Base-by-base conservation (phyloP, 2,113 vertebrate genomes). In the Chaetorhynchus papuensis region DNA sequence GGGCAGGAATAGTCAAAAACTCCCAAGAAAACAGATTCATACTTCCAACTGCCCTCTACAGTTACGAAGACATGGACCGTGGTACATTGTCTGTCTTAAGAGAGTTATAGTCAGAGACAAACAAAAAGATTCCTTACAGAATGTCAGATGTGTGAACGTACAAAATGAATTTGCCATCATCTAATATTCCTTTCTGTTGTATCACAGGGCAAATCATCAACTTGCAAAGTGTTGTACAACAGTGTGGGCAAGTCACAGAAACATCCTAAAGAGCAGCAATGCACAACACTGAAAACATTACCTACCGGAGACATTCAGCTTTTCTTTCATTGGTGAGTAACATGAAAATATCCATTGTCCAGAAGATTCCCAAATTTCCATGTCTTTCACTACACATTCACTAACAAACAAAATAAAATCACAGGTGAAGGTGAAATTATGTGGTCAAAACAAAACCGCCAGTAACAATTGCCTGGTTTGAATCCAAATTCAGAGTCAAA, bases 331-430 rank as follows among this genome's bases (percentile, higher is more conserved):
- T 6, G 82, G 95, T 7, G 98, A 98, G 50, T 99, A 99, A 89
- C 97, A 99, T 0, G 99, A 99, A 95, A 99, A 98, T 69, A 96
- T 97, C 99, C 99, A 99, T 49, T 99, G 99, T 7, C 98, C 98
- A 18, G 99, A 99, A 50, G 95, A 98, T 95, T 98, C 98, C 99
- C 99, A 99, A 44, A 72, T 65, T 47, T 99, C 98, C 98, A 99
- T 98, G 94, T 99, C 99, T 69, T 95, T 97, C 91, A 98, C 96
- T 88, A 99, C 98, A 61, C 97, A 93, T 84, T 99, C 99, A 9
- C 99, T 99, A 92, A 19, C 33, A 72, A 76, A 70, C 18, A 45
- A n/a, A 89, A n/a, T 8, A 57, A 63, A 82, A 70, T 22, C 59
- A 90, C 42, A 90, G 18, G 60, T 5, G 23, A 61, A 66, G 63